phyloP scores from a whole-genome alignment of 1,140 invertebrate species.

The Ostrea edulis region DNA sequence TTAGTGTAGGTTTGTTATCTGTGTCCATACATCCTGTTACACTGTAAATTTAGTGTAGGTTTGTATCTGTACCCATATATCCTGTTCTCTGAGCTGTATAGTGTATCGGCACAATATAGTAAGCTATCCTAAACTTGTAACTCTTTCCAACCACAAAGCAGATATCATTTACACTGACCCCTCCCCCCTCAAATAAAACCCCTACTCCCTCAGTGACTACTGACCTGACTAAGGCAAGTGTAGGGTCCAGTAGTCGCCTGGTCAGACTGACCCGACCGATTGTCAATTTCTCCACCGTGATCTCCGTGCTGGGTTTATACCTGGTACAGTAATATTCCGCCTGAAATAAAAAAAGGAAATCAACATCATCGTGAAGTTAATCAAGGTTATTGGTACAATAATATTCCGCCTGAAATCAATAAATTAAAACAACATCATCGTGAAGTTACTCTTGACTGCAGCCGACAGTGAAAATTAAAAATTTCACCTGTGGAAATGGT shows the following conservation, averaged over 20 bases:
- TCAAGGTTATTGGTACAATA: constrained; percentile 83
- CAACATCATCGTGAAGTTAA: background rate
- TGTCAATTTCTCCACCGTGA: constrained; percentile 77
- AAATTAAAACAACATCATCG: background rate
- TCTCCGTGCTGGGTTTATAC: constrained; percentile 88
- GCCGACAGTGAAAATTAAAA: too few relatives aligned
- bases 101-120: too few relatives aligned
- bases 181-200: too few relatives aligned
- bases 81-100: too few relatives aligned
- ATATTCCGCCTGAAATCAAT: constrained; percentile 84
- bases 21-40: too few relatives aligned
- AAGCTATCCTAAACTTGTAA: too few relatives aligned
- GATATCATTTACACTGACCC: too few relatives aligned
- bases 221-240: background rate
- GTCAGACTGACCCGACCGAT: constrained; percentile 80
- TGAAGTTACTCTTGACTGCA: background rate
- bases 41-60: too few relatives aligned
- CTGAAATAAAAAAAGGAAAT: constrained; percentile 58
- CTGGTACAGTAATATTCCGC: constrained; percentile 89
- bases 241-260: background rate
- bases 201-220: background rate
- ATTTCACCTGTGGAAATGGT: too few relatives aligned
- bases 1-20: too few relatives aligned
- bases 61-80: too few relatives aligned
- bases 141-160: too few relatives aligned